Evolutionary conservation across 2,888 invertebrate genomes (phyloP).

Genomic region (Oxyscelio sp.): DNA sequence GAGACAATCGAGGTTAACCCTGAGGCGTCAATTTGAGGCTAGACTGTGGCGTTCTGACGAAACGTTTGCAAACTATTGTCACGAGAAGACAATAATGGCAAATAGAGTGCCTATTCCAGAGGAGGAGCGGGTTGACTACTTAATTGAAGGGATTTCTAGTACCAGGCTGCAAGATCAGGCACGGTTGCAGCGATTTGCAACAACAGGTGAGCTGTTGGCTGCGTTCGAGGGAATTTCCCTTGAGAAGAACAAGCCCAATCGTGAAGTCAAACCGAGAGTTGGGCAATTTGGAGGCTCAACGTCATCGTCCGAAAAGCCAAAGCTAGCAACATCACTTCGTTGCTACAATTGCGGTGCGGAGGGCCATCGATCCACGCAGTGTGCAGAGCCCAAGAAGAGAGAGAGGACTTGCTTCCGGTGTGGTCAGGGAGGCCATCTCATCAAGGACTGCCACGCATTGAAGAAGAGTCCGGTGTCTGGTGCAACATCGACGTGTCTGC

Average conservation of each 20-base stretch:
- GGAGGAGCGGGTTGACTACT: constrained; percentile 1
- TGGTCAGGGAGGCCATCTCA: constrained; percentile 32
- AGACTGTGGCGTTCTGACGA: neutral
- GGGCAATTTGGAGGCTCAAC: neutral
- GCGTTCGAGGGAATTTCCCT: constrained; percentile 15
- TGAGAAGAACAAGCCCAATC: neutral
- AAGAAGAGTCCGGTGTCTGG: neutral
- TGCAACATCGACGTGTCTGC: neutral
- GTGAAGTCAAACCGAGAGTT: neutral
- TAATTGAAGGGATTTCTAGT: constrained; percentile 10
- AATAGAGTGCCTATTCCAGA: constrained; percentile 14
- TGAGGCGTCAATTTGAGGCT: neutral
- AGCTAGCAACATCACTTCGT: neutral
- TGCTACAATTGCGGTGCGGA: constrained; percentile 30
- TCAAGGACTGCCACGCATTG: constrained; percentile 44
- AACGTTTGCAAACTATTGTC: constrained; percentile 7
- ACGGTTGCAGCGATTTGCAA: constrained; percentile 2
- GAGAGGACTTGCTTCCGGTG: constrained; percentile 47
- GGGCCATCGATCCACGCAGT: constrained; percentile 13
- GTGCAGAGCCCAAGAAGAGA: constrained; percentile 17
- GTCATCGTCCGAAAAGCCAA: neutral
- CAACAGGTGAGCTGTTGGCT: neutral
- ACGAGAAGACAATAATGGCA: constrained; percentile 9
- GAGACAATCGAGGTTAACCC: neutral
- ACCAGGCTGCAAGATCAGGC: constrained; percentile 12